These are phyloP conservation scores for Helostoma temminkii DNA, from an alignment of 2,797 vertebrate genomes.

Conservation along the genomic window DNA sequence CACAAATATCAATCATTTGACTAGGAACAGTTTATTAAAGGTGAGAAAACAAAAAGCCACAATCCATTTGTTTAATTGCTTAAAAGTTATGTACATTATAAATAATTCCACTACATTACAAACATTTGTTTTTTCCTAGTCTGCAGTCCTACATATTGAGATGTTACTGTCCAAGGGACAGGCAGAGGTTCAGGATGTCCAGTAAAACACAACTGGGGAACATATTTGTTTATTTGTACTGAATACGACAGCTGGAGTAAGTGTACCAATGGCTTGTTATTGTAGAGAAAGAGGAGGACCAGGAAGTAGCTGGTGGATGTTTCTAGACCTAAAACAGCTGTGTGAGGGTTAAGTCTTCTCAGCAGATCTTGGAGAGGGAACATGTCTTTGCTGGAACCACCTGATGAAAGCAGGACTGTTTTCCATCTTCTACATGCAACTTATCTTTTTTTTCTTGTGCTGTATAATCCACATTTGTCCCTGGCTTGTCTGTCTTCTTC, in stretches of 20 bases:
- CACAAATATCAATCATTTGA: slow-evolving; percentile 67
- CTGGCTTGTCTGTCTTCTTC: slow-evolving; percentile 8
- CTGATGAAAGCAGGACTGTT: neutral
- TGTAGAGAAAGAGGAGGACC: slow-evolving; percentile 19
- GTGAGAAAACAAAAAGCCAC: slow-evolving; percentile 84
- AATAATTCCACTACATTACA: slow-evolving; percentile 85
- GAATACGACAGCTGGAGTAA: slow-evolving; percentile 47
- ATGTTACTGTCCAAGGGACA: slow-evolving; percentile 54
- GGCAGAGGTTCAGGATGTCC: slow-evolving; percentile 32
- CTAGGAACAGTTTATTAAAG: slow-evolving; percentile 88
- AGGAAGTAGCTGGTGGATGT: slow-evolving; percentile 44
- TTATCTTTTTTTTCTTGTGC: slow-evolving; percentile 48
- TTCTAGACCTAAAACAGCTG: slow-evolving; percentile 46
- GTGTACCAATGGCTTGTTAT: slow-evolving; percentile 25
- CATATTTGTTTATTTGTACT: slow-evolving; percentile 43
- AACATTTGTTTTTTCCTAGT: slow-evolving; percentile 70
- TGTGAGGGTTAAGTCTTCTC: slow-evolving; percentile 18
- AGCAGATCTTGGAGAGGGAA: slow-evolving; percentile 7
- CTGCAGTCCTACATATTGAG: slow-evolving; percentile 70
- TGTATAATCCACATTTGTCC: slow-evolving; percentile 28
- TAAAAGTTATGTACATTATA: slow-evolving; percentile 88
- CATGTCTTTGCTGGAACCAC: slow-evolving; percentile 5
- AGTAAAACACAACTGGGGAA: slow-evolving; percentile 37
- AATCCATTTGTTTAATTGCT: slow-evolving; percentile 77
- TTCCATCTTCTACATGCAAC: neutral